Conservation (phyloP, 2,888 invertebrate genomes). For the Bimastos eiseni region DNA sequence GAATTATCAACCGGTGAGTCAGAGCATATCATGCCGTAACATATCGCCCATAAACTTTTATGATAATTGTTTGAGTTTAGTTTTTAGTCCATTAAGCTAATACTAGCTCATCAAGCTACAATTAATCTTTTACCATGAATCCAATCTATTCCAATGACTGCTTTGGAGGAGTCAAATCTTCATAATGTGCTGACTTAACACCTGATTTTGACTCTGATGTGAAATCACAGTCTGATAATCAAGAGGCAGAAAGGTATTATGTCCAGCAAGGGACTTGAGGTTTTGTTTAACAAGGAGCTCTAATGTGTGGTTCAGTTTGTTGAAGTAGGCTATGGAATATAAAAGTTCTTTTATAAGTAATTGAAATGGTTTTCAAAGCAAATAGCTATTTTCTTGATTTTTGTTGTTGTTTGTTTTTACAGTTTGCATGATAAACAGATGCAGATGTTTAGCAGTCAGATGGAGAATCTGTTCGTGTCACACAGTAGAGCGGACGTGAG, state of each 20-base stretch:
- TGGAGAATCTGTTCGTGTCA: conserved; percentile 77
- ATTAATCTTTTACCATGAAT: background rate
- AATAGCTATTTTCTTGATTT: background rate
- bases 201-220: background rate
- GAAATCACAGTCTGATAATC: background rate
- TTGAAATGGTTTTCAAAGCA: too few species aligned
- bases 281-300: background rate
- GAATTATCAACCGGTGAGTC: conserved; percentile 74
- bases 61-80: background rate
- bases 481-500: conserved; percentile 66
- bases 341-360: too few species aligned
- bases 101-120: background rate
- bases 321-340: background rate
- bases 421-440: conserved; percentile 78
- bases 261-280: background rate
- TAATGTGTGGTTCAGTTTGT: background rate
- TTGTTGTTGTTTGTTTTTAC: conserved; percentile 29
- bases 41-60: background rate
- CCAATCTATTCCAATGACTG: background rate
- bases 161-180: background rate
- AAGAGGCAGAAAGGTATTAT: background rate
- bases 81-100: background rate
- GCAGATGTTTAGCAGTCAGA: conserved; percentile 76
- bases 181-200: background rate
- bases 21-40: background rate